A percentile compares a stretch with the other conserved stretches of the same genome.
These are phyloP conservation scores for Limenitis camilla DNA, from an alignment of 2,888 invertebrate genomes.

Conservation along the genomic window DNA sequence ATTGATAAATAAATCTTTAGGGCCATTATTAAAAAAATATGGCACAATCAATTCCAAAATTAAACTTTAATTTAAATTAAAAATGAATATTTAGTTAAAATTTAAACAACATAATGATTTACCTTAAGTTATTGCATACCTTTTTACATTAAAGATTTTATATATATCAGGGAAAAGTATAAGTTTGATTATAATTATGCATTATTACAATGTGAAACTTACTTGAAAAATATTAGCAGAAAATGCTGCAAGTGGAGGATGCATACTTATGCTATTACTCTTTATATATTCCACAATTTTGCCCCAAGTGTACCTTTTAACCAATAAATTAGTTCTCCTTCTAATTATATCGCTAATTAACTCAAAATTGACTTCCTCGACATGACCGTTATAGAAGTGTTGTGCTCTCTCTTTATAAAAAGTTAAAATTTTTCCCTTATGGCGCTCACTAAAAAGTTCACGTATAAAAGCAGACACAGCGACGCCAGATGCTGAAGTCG, in stretches of 20 bases:
- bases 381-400: constrained; percentile 90
- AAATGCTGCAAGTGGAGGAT: constrained; percentile 85
- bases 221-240: constrained; percentile 88
- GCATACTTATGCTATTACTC: constrained; percentile 80
- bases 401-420: constrained; percentile 92
- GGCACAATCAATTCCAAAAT: background rate
- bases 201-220: no score
- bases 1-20: constrained; percentile 2
- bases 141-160: no score
- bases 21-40: background rate
- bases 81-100: no score
- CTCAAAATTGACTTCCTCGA: constrained; percentile 88
- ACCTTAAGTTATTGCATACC: no score
- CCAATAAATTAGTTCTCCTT: constrained; percentile 84
- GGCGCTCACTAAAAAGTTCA: constrained; percentile 87
- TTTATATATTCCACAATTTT: constrained; percentile 84
- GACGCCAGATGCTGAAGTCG: constrained; percentile 80
- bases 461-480: constrained; percentile 87
- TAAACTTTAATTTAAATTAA: no score
- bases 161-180: no score
- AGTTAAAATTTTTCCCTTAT: constrained; percentile 85
- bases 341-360: constrained; percentile 88
- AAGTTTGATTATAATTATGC: no score
- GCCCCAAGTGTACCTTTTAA: constrained; percentile 85
- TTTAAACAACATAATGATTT: no score